These are phyloP conservation scores for Genyomyrus donnyi DNA, from an alignment of 2,113 vertebrate genomes.

Conservation along the genomic window DNA sequence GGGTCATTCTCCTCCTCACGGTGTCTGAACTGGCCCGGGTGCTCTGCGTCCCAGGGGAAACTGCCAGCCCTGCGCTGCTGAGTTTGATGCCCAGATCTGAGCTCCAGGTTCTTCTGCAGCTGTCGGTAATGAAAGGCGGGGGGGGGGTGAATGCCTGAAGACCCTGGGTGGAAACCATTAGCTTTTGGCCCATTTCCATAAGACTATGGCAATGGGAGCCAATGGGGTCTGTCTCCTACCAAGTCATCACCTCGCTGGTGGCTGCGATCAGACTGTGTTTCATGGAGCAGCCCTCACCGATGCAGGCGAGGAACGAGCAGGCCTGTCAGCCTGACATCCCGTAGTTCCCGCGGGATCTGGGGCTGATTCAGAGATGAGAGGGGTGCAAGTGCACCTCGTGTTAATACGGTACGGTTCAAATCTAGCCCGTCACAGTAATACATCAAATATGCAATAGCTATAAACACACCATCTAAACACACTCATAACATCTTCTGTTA, in stretches of 20 bases:
- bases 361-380: neutral
- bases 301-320: neutral
- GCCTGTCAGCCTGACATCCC: neutral
- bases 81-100: neutral
- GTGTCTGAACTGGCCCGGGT: neutral
- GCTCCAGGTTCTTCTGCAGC: neutral
- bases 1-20: neutral
- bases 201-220: neutral
- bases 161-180: neutral
- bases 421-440: neutral
- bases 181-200: neutral
- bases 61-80: neutral
- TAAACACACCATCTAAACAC: neutral
- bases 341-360: neutral
- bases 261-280: neutral
- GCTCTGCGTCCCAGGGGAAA: neutral
- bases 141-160: neutral
- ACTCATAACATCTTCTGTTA: neutral
- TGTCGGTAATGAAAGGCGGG: neutral
- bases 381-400: neutral
- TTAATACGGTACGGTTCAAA: neutral
- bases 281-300: neutral
- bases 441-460: neutral
- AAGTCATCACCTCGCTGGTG: neutral
- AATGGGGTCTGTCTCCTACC: neutral